phyloP scores from a whole-genome alignment of 2,888 invertebrate genomes.

The Emesis furor region DNA sequence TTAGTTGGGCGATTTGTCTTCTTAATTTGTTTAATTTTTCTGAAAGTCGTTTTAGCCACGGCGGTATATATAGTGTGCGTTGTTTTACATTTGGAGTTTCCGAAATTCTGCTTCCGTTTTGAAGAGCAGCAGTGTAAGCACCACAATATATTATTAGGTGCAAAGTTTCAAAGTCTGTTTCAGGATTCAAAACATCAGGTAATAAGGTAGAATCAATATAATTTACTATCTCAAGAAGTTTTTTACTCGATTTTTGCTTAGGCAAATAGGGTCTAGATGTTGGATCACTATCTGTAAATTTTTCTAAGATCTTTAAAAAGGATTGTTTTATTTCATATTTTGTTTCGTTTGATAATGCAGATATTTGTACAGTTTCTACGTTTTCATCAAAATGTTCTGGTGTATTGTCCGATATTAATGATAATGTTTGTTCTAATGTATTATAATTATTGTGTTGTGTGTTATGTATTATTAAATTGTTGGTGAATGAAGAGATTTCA shows the following conservation, averaged over 20 bases:
- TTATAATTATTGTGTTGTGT: too few relatives aligned
- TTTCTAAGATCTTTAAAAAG: background rate
- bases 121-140: slow-evolving; percentile 25
- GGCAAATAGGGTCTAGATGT: slow-evolving; percentile 37
- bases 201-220: slow-evolving; percentile 37
- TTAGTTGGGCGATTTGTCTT: slow-evolving; percentile 31
- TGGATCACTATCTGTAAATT: slow-evolving; percentile 1
- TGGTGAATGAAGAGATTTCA: too few relatives aligned
- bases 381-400: too few relatives aligned
- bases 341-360: too few relatives aligned
- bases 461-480: too few relatives aligned
- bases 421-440: too few relatives aligned
- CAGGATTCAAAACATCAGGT: slow-evolving; percentile 5
- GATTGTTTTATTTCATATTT: background rate
- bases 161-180: slow-evolving; percentile 35
- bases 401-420: too few relatives aligned
- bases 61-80: background rate
- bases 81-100: background rate
- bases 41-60: slow-evolving; percentile 51
- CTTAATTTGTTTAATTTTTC: slow-evolving; percentile 40
- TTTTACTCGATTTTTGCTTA: slow-evolving; percentile 37
- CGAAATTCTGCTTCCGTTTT: slow-evolving; percentile 24
- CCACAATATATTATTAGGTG: slow-evolving; percentile 39
- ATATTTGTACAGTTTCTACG: too few relatives aligned
- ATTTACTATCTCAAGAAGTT: slow-evolving; percentile 12